Evolutionary conservation across 2,113 vertebrate species (phyloP), one percentile per base, ranked within the genome.

Genomic region (Conger conger): DNA sequence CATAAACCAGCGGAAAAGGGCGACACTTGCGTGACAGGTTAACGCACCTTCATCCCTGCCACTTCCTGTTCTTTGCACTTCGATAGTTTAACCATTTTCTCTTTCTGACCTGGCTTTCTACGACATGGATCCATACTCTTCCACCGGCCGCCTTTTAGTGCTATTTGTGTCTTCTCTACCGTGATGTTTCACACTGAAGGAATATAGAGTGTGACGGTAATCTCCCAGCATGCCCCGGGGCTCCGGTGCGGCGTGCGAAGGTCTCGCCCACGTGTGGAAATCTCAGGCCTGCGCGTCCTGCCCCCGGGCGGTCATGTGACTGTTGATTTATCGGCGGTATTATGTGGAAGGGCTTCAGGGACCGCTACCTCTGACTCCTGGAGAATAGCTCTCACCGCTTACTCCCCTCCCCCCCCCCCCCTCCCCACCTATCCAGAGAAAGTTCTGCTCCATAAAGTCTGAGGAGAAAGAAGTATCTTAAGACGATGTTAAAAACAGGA

Each of bases 61-160:
- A 42, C 40, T 42, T 42, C 40, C 40, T 42, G 40, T 85, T 85
- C 84, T 77, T 87, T 76, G 81, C 85, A 81, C 36, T 9, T 82
- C 40, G 40, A 42, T 42, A 42, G 40, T 42, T 42, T 42, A 9
- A 42, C 40, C 4, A 13, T 50, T 50, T 50, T 50, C 15, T 50
- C 15, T 60, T 20, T 63, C 11, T 23, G 57, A 63, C 57, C 57
- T 63, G 57, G 23, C 57, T 63, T 23, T 63, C 57, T 27, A 63
- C 11, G 15, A 57, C 54, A 57, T 57, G 17, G 57, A 63, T 63
- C 23, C 57, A 63, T 23, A 0, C 18, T 6, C 57, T 63, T 27
- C 2, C 3, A 63, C 23, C 18, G 8, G 23, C 57, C 18, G 8
- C 57, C 9, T 5, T 33, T 36, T 36, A 76, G 1, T 76, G 11